Evolutionary conservation across 1,140 invertebrate species (phyloP), one percentile per base, ranked within the genome.

Genomic region (Pachypeltis micranthus): DNA sequence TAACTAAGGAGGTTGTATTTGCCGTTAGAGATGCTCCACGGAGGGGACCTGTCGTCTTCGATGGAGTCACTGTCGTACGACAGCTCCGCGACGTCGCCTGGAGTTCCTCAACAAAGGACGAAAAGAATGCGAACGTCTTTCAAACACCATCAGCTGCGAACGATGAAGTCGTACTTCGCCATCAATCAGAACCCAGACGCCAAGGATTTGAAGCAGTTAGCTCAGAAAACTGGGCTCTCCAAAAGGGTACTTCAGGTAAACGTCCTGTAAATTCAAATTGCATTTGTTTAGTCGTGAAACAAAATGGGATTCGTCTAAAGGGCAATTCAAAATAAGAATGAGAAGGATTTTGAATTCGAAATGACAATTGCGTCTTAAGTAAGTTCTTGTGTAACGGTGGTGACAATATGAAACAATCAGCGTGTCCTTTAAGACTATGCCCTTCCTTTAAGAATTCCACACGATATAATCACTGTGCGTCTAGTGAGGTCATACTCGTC

Each of bases 151-250:
- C 94, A 97, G 72, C 80, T 98, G n/a, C 76, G 92, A 56, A 95
- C 92, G 1, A 97, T 98, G 94, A 97, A 97, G 76, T 90, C 88
- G 19, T 97, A 96, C 74, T 98, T 98, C 74, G 86, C 89, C 44
- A 85, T 96, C 71, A 98, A 98, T 77, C 94, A 97, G 76, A 98
- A 98, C 77, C 94, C 94, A 3, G 93, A 97, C 72, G 90, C 93
- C 28, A 96, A 96, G 74, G 93, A 96, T 74, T 78, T 97, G 14
- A 96, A 96, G 73, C 90, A 95, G 72, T 74, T 97, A 55, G 90
- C 93, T 0, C 91, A 94, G 72, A 98, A 97, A 77, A 98, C 95
- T n/a, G 93, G 92, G 1, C 79, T 98, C 0, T 93, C 91, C 1
- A 98, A 98, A 76, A 80, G 94, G 68, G 94, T 98, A 23, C 75